phyloP scores from a whole-genome alignment of 2,888 invertebrate species.

The Drosophila tripunctata region DNA sequence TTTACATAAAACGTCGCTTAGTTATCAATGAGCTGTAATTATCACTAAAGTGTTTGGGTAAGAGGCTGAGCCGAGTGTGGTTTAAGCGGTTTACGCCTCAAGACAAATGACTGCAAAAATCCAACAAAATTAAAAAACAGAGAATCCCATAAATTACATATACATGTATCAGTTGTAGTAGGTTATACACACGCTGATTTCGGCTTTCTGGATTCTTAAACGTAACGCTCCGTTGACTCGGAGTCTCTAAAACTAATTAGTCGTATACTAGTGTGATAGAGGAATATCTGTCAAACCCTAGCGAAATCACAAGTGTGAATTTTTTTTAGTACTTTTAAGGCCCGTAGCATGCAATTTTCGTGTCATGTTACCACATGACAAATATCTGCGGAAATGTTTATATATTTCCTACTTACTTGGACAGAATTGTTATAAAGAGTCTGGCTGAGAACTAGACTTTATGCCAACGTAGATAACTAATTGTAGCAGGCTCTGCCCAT shows the following conservation, averaged over 20 bases:
- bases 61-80: no score
- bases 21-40: conserved; percentile 72
- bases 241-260: conserved; percentile 38
- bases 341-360: background rate
- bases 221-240: conserved; percentile 43
- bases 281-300: conserved; percentile 13
- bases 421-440: no score
- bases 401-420: background rate
- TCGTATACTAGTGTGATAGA: conserved; percentile 7
- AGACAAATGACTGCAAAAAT: conserved; percentile 52
- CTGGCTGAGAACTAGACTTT: no score
- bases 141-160: conserved; percentile 43
- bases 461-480: no score
- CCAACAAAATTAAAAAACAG: background rate
- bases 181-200: conserved; percentile 23
- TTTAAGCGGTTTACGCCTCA: conserved; percentile 24
- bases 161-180: conserved; percentile 26
- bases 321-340: background rate
- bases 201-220: conserved; percentile 17
- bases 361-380: background rate
- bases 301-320: conserved; percentile 35
- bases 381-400: background rate
- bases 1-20: conserved; percentile 69
- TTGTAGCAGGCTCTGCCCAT: no score
- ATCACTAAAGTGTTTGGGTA: conserved; percentile 14